phyloP scores from a whole-genome alignment of 2,113 vertebrate species.

The Syrmaticus mikado region DNA sequence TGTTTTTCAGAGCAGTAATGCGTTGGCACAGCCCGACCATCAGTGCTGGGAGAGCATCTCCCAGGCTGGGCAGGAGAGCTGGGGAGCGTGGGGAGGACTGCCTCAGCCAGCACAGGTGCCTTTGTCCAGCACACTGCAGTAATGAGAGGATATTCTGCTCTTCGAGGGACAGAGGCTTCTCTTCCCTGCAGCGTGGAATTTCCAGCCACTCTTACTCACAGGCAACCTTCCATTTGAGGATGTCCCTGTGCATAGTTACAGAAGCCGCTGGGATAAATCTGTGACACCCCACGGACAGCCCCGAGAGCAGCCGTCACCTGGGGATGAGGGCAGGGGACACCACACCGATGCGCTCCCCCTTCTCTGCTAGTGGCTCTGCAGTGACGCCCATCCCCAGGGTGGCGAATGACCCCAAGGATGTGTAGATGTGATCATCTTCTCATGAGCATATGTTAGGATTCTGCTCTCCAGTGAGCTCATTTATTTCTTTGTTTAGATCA shows the following conservation, averaged over 20 bases:
- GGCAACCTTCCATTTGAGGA: background rate
- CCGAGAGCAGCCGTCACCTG: background rate
- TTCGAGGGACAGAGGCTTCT: background rate
- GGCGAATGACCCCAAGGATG: background rate
- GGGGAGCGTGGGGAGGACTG: background rate
- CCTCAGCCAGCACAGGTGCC: background rate
- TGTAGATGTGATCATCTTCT: background rate
- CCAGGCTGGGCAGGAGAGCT: background rate
- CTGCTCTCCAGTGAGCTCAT: background rate
- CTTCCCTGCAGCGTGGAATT: conserved; percentile 41
- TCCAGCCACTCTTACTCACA: background rate
- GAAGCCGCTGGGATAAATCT: background rate
- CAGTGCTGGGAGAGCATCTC: background rate
- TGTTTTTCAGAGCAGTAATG: background rate
- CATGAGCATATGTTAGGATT: background rate
- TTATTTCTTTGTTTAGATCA: conserved; percentile 49
- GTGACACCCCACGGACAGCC: background rate
- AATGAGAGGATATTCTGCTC: conserved; percentile 1
- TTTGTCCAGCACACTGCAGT: background rate
- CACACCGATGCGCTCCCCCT: accelerated
- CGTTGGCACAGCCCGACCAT: background rate
- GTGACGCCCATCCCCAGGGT: background rate
- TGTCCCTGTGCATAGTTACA: background rate
- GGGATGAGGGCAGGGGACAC: background rate
- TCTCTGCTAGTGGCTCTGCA: accelerated